A percentile compares a stretch with the other conserved stretches of the same genome.
Conservation (phyloP, 2,113 vertebrate species). For the Pelodiscus sinensis region DNA sequence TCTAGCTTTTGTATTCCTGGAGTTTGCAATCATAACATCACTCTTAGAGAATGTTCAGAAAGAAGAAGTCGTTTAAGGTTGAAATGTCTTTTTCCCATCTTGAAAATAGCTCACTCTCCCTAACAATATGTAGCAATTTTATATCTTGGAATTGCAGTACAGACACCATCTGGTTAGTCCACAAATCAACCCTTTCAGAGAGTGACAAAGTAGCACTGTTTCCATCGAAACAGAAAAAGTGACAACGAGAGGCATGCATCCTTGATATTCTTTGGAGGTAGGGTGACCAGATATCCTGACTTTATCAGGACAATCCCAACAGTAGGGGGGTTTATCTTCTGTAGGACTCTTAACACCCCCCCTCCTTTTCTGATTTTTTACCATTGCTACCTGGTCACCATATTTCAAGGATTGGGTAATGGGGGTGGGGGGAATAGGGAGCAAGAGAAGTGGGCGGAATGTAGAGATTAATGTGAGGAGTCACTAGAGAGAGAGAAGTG, state of each 20-base stretch:
- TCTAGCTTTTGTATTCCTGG: not conserved
- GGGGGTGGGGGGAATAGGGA: not conserved
- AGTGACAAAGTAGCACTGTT: not conserved
- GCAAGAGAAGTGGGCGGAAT: not conserved
- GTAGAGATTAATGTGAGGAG: not conserved
- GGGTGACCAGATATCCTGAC: too few relatives aligned
- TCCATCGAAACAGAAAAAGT: not conserved
- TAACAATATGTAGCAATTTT: not conserved
- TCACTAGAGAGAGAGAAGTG: not conserved
- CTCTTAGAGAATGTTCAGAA: not conserved
- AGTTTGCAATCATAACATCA: not conserved
- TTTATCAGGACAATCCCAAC: too few relatives aligned
- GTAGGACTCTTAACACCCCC: too few relatives aligned
- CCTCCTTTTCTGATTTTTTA: too few relatives aligned
- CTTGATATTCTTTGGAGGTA: not conserved
- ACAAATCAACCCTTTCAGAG: not conserved
- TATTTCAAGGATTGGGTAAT: not conserved
- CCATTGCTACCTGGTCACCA: too few relatives aligned
- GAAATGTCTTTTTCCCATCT: not conserved
- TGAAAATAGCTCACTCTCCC: not conserved
- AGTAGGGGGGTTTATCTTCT: too few relatives aligned
- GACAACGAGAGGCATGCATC: not conserved
- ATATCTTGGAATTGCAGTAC: not conserved
- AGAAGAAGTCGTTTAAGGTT: not conserved
- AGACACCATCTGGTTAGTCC: not conserved